Percentiles rank a stretch among this genome's conserved stretches.
phyloP scores from a whole-genome alignment of 2,888 invertebrate genomes.

The Tetropium fuscum region DNA sequence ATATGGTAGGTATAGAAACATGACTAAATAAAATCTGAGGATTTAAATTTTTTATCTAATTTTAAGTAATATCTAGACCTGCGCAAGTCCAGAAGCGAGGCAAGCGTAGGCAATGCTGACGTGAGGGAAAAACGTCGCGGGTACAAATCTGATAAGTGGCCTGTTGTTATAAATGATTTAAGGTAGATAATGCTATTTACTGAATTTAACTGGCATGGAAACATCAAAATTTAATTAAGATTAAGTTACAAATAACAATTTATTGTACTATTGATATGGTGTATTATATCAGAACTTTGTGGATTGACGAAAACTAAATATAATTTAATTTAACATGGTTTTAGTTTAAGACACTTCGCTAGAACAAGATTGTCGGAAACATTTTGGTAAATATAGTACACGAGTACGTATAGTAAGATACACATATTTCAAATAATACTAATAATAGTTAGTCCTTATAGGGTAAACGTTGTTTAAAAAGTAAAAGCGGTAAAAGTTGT shows the following conservation, averaged over 20 bases:
- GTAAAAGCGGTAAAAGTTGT: too few relatives aligned
- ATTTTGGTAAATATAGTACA: too few relatives aligned
- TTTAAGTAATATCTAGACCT: slow-evolving; percentile 6
- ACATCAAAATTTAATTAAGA: slow-evolving; percentile 17
- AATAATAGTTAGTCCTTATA: too few relatives aligned
- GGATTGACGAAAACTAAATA: too few relatives aligned
- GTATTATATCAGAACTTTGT: too few relatives aligned
- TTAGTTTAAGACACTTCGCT: background rate
- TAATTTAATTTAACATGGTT: too few relatives aligned
- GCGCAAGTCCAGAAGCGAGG: background rate
- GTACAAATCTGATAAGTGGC: slow-evolving; percentile 17
- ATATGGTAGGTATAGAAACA: background rate
- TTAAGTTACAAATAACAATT: background rate
- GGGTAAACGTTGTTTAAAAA: too few relatives aligned
- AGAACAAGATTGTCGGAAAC: too few relatives aligned
- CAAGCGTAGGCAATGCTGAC: background rate
- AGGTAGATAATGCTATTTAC: slow-evolving; percentile 8
- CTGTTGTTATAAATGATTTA: slow-evolving; percentile 3
- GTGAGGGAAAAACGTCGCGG: slow-evolving; percentile 6
- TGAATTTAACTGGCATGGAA: slow-evolving; percentile 5
- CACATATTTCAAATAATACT: too few relatives aligned
- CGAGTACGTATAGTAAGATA: too few relatives aligned
- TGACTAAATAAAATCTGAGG: slow-evolving; percentile 2
- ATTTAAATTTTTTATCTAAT: slow-evolving; percentile 18
- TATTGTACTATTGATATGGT: background rate